These are phyloP conservation scores for Sinocyclocheilus anophthalmus DNA, from an alignment of 2,113 vertebrate species.

Conservation along the genomic window DNA sequence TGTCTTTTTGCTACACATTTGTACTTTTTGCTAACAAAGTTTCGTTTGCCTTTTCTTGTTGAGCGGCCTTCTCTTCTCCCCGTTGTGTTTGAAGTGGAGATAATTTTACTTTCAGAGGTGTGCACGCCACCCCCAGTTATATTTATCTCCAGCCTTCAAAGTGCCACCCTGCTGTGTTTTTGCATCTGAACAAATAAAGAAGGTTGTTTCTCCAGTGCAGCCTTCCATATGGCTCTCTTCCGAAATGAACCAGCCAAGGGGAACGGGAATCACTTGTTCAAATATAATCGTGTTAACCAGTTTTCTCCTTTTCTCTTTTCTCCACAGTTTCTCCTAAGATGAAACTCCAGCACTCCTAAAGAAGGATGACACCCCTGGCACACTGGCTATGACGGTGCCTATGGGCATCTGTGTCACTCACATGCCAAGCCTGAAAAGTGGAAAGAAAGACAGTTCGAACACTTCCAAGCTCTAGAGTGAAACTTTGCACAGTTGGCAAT, in stretches of 20 bases:
- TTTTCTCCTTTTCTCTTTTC: slow-evolving; percentile 14
- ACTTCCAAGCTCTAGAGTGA: slow-evolving; percentile 23
- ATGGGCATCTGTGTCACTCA: slow-evolving; percentile 22
- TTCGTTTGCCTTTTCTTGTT: slow-evolving; percentile 22
- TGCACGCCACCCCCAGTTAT: slow-evolving; percentile 44
- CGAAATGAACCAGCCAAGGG: slow-evolving; percentile 30
- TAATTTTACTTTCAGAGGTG: slow-evolving; percentile 43
- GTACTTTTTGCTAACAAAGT: neutral
- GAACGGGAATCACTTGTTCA: slow-evolving; percentile 50
- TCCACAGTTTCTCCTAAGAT: neutral
- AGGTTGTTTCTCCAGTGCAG: slow-evolving; percentile 46
- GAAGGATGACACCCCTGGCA: slow-evolving; percentile 30
- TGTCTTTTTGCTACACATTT: neutral
- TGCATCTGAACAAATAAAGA: slow-evolving; percentile 74
- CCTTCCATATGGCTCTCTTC: slow-evolving; percentile 48
- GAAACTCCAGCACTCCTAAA: slow-evolving; percentile 19
- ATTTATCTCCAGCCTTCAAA: slow-evolving; percentile 72
- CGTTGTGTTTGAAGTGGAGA: slow-evolving; percentile 44
- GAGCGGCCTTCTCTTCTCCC: slow-evolving; percentile 1
- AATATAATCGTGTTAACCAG: slow-evolving; percentile 21
- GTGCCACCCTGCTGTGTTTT: slow-evolving; percentile 72
- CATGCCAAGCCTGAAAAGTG: slow-evolving; percentile 18
- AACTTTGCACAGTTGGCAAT: slow-evolving; percentile 35
- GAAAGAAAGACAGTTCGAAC: neutral
- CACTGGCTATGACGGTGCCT: neutral